phyloP scores from a whole-genome alignment of 2,113 vertebrate species.

The Cairina moschata region DNA sequence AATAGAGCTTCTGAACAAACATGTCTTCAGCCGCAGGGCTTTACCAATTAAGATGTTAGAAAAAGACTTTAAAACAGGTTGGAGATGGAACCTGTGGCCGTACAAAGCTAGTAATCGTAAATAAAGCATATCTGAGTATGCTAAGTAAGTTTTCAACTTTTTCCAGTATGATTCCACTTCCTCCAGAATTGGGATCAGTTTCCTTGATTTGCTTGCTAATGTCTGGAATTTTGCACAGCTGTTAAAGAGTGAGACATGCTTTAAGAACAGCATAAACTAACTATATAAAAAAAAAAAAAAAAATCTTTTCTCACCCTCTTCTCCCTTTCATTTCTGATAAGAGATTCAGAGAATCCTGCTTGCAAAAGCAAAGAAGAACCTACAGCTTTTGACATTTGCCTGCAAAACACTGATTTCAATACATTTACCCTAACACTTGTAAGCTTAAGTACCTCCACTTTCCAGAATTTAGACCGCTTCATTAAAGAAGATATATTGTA shows the following conservation, averaged over 20 bases:
- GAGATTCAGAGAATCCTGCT: background rate
- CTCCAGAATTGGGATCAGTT: background rate
- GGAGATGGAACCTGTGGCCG: background rate
- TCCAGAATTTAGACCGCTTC: background rate
- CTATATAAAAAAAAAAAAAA: background rate
- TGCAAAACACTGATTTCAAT: background rate
- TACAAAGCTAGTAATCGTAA: background rate
- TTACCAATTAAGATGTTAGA: background rate
- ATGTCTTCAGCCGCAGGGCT: background rate
- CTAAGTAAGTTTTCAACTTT: background rate
- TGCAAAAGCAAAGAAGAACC: background rate
- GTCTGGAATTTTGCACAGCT: background rate
- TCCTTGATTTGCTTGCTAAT: background rate
- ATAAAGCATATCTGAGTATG: background rate
- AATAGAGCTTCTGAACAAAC: constrained; percentile 26
- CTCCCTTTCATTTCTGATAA: background rate
- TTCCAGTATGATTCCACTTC: background rate
- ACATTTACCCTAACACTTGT: background rate
- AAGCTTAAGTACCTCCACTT: background rate
- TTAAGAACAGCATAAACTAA: background rate
- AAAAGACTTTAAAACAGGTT: constrained; percentile 6
- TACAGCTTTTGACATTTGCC: background rate
- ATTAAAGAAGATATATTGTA: background rate
- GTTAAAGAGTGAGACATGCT: background rate
- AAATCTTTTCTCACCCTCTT: background rate